Conservation (phyloP, 2,888 invertebrate genomes). For the Megamerina dolium region DNA sequence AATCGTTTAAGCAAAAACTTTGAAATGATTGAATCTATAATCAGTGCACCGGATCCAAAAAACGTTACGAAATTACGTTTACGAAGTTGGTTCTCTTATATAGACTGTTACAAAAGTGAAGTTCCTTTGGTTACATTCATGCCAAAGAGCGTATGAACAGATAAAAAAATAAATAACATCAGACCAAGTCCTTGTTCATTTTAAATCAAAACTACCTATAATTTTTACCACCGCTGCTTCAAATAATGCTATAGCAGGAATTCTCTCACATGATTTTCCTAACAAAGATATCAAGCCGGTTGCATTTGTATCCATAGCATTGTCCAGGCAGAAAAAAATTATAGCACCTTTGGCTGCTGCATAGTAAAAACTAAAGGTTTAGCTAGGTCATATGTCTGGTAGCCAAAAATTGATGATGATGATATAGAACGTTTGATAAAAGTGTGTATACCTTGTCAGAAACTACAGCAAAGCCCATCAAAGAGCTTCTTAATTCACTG, state of each 20-base stretch:
- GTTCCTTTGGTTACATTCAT: too few species aligned
- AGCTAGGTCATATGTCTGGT: conserved; percentile 14
- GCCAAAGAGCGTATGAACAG: too few species aligned
- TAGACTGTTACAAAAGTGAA: conserved; percentile 1
- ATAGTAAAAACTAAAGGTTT: conserved; percentile 18
- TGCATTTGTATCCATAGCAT: conserved; percentile 8
- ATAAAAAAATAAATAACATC: too few species aligned
- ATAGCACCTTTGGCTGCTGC: conserved; percentile 17
- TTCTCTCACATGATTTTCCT: conserved; percentile 3
- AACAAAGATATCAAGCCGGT: conserved; percentile 3
- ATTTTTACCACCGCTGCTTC: conserved; percentile 6
- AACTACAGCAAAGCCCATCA: conserved; percentile 18
- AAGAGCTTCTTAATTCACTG: conserved; percentile 18
- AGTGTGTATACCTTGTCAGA: conserved; percentile 14
- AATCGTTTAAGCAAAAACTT: too few species aligned
- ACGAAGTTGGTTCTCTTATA: conserved; percentile 2
- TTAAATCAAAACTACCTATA: conserved; percentile 8
- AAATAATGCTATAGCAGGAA: conserved; percentile 3
- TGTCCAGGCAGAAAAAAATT: too few species aligned
- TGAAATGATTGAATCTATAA: too few species aligned
- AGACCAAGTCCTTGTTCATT: too few species aligned
- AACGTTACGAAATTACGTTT: conserved; percentile 15
- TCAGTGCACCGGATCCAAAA: conserved; percentile 13
- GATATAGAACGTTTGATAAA: conserved; percentile 14
- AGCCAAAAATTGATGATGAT: conserved; percentile 14